Conservation (phyloP, 2,888 invertebrate genomes). For the Exephanes ischioxanthus region DNA sequence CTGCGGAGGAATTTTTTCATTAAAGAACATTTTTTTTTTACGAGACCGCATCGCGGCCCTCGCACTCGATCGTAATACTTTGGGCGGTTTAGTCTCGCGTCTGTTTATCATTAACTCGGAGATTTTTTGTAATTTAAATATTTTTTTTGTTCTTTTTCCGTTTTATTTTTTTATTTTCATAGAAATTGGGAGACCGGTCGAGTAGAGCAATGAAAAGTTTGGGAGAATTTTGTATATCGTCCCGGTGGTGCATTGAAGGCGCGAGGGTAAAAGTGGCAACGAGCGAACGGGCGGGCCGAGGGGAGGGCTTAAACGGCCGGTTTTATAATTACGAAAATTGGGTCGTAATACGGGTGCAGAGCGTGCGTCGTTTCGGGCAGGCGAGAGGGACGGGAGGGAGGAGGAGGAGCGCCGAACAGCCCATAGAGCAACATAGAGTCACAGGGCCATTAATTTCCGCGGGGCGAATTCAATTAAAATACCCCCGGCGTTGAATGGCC, state of each 20-base stretch:
- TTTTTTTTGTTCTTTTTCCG: not conserved
- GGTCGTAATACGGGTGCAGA: conserved; percentile 58
- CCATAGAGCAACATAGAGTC: conserved; percentile 12
- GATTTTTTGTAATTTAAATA: not conserved
- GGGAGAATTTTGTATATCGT: not conserved
- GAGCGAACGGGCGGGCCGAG: conserved; percentile 1
- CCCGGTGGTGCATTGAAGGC: not conserved
- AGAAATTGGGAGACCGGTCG: not conserved
- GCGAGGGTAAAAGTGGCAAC: conserved; percentile 27
- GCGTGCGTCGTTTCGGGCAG: conserved; percentile 56
- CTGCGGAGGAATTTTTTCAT: conserved; percentile 61
- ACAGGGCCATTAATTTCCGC: conserved; percentile 68
- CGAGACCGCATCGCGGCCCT: conserved; percentile 29
- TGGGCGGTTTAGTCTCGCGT: not conserved
- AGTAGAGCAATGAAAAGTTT: conserved; percentile 12
- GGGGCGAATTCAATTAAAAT: conserved; percentile 71
- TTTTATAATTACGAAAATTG: conserved; percentile 74
- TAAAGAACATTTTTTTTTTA: conserved; percentile 45
- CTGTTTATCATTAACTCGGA: not conserved
- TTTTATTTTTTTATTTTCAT: not conserved
- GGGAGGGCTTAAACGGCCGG: conserved; percentile 64
- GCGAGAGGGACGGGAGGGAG: not conserved
- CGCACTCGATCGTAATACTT: not conserved
- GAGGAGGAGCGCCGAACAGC: not conserved
- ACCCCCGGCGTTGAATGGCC: conserved; percentile 56